Evolutionary conservation across 1,140 invertebrate genomes (phyloP), one percentile per base, ranked within the genome.

Genomic region (Parasteatoda tepidariorum): DNA sequence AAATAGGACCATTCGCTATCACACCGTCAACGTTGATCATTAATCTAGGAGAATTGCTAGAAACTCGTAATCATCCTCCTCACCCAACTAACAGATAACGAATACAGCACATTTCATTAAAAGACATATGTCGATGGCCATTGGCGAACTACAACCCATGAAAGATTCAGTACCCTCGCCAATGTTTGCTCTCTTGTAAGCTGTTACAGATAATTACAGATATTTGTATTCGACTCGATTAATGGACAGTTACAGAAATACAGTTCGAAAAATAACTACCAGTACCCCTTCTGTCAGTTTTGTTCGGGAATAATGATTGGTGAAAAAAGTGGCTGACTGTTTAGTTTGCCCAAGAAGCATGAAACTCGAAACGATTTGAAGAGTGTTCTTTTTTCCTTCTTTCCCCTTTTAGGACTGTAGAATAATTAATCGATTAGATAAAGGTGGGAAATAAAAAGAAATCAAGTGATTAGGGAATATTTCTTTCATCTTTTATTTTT

Each of bases 131-230:
- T 34, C 73, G 57, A 30, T 55, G 38, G 57, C 30, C n/a, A 30
- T 30, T 9, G 38, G 59, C 18, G 26, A 9, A 30, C 33, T 55
- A n/a, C 33, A 9, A 54, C 34, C 26, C 74, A 79, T 79, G n/a
- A 79, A 79, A 79, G 34, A 79, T 79, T 79, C 75, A 79, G 48
- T 9, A 9, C 26, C 18, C 22, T 18, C 31, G 15, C 28, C 54
- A n/a, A 31, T 70, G 78, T 82, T 70, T 82, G 70, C 61, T 64
- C 33, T 67, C 78, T 82, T 82, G 78, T 82, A 70, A 71, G 78
- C 78, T 71, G 78, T 82, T 82, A 82, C 67, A 30, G 78, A 82
- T 82, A 82, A 82, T 82, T 82, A 82, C 78, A 82, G 78, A 33
- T 82, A 82, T 82, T 82, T 70, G 64, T 70, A 70, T 64, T 64